phyloP scores from a whole-genome alignment of 1,140 invertebrate genomes.

The Bombus consobrinus region DNA sequence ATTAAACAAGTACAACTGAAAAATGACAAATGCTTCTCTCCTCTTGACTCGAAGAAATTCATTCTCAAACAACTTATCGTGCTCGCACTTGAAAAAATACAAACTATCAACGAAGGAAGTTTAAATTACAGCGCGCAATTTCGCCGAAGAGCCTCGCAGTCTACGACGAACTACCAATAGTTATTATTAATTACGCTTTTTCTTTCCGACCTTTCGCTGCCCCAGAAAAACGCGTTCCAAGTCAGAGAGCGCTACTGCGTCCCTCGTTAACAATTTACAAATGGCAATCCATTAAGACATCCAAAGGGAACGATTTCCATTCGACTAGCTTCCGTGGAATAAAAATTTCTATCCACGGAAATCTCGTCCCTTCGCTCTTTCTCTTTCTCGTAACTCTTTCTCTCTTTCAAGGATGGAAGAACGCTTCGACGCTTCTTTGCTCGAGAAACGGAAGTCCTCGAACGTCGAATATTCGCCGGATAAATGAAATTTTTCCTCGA shows the following conservation, averaged over 20 bases:
- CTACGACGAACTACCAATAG: not conserved
- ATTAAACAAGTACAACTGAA: not conserved
- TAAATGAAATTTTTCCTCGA: slow-evolving; percentile 17
- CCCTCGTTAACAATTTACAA: slow-evolving; percentile 11
- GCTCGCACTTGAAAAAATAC: not conserved
- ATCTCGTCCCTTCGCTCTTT: not conserved
- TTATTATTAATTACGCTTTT: not conserved
- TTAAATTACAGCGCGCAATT: not conserved
- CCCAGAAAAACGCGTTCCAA: not conserved
- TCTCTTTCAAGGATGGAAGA: too few species aligned
- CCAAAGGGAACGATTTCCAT: not conserved
- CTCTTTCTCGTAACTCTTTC: not conserved
- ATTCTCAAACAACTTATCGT: not conserved
- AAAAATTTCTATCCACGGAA: slow-evolving; percentile 1
- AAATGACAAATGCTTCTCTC: not conserved
- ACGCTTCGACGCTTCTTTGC: not conserved
- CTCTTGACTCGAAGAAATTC: not conserved
- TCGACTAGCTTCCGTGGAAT: not conserved
- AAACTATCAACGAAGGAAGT: not conserved
- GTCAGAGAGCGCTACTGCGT: not conserved
- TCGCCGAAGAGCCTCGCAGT: not conserved
- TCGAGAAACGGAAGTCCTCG: not conserved
- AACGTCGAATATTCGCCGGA: not conserved
- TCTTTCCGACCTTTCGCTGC: not conserved
- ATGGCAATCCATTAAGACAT: slow-evolving; percentile 21